Base-by-base conservation (phyloP, 2,888 invertebrate genomes). In the Apodemia hepburni region DNA sequence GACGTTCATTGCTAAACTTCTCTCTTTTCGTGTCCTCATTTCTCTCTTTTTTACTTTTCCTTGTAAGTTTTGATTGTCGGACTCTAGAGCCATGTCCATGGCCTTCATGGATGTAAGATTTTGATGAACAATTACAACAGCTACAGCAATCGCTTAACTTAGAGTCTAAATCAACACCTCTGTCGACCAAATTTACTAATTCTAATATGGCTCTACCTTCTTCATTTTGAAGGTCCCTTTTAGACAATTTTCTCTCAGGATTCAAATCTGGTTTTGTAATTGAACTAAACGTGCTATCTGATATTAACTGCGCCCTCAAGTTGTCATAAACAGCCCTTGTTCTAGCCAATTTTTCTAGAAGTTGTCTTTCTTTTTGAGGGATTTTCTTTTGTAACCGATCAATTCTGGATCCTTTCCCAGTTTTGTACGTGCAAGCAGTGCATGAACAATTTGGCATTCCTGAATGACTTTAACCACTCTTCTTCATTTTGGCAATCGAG, bases 331-430 rank as follows among this genome's bases (percentile, higher is more conserved):
- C 45, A 2, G 45, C 45, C 6, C 45, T 47, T 47, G 45, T 47
- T 8, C 45, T n/a, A 47, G 3, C 45, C 2, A 47, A 17, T 8
- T 47, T 47, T 2, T 47, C 2, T 47, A 47, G 8, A 47, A 47
- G 45, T 47, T 17, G 76, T 69, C 72, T 75, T 69, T 87, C 81
- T 62, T 75, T 75, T 51, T 78, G 66, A 22, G 81, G 80, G 67
- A 82, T 71, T 66, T 75, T 79, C 65, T 81, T 79, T 38, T 77
- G 78, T 18, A 81, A 72, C 70, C 73, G 76, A 61, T 82, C 77
- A 29, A 81, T 75, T 71, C 65, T 79, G 3, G 80, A 76, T 17
- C 75, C 78, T 42, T 70, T 70, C 22, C 70, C 77, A 66, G 70
- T 80, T 64, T 69, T 77, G 54, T 76, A 77, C 38, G 72, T 57